Conservation (phyloP, 2,797 vertebrate species). For the Clarias platycephalus region DNA sequence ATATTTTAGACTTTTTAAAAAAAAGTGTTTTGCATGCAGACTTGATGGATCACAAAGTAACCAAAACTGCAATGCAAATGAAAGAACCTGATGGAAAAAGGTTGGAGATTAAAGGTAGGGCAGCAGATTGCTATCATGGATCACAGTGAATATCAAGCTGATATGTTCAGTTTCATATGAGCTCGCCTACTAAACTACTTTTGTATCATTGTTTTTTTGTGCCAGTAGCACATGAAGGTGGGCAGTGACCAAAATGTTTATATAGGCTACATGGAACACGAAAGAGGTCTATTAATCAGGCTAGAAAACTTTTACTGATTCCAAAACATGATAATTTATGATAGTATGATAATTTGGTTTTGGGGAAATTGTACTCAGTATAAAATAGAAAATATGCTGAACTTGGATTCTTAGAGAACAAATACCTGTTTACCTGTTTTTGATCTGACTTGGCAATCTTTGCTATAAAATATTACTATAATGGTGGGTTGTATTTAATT, state of each 20-base stretch:
- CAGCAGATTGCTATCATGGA: neutral
- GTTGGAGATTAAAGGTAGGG: neutral
- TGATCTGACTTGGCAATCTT: neutral
- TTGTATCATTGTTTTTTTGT: slow-evolving; percentile 11
- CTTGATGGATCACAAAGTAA: neutral
- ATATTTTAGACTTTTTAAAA: neutral
- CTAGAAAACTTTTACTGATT: neutral
- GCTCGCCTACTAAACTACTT: slow-evolving; percentile 4
- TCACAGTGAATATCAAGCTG: neutral
- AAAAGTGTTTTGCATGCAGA: neutral
- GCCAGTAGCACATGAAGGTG: slow-evolving; percentile 8
- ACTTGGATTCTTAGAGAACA: neutral
- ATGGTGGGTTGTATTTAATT: neutral
- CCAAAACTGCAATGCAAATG: neutral
- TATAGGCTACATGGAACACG: neutral
- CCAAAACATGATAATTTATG: neutral
- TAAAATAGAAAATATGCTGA: neutral
- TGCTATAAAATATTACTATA: neutral
- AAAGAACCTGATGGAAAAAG: neutral
- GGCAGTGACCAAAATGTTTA: neutral
- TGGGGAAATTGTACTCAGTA: neutral
- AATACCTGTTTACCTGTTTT: neutral
- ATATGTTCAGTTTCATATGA: slow-evolving; percentile 2
- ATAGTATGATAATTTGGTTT: neutral
- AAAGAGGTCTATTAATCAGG: neutral